Percentiles rank a stretch among this genome's conserved stretches.
phyloP scores from a whole-genome alignment of 2,888 invertebrate species.

The Lithophane leautieri region DNA sequence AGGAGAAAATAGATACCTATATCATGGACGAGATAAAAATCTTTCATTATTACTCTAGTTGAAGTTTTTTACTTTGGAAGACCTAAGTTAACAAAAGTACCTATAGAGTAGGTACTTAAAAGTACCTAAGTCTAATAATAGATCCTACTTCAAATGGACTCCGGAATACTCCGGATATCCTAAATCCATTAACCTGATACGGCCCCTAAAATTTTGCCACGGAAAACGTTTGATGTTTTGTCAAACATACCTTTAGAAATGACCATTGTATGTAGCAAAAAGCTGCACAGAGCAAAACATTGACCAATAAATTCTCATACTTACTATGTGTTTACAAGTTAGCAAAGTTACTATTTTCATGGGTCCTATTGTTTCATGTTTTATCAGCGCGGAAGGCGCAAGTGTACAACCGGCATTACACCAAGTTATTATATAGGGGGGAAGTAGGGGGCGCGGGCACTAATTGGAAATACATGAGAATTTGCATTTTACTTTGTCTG shows the following conservation, averaged over 20 bases:
- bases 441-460: slow-evolving; percentile 64
- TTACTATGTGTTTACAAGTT: background rate
- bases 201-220: background rate
- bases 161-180: background rate
- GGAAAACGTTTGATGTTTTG: background rate
- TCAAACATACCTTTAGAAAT: background rate
- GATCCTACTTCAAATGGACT: too few relatives aligned
- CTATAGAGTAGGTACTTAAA: background rate
- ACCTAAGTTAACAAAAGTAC: background rate
- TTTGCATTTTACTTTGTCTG: slow-evolving; percentile 89
- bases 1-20: background rate
- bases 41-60: background rate
- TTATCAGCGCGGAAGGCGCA: slow-evolving; percentile 27
- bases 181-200: background rate
- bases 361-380: slow-evolving; percentile 5
- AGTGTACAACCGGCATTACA: slow-evolving; percentile 42
- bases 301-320: background rate
- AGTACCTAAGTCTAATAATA: background rate
- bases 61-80: background rate
- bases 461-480: slow-evolving; percentile 89
- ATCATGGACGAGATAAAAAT: background rate
- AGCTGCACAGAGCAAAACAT: background rate
- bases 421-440: slow-evolving; percentile 70
- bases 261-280: background rate
- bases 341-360: slow-evolving; percentile 2